Conservation (phyloP, 2,797 vertebrate genomes). For the Graptemys geographica region DNA sequence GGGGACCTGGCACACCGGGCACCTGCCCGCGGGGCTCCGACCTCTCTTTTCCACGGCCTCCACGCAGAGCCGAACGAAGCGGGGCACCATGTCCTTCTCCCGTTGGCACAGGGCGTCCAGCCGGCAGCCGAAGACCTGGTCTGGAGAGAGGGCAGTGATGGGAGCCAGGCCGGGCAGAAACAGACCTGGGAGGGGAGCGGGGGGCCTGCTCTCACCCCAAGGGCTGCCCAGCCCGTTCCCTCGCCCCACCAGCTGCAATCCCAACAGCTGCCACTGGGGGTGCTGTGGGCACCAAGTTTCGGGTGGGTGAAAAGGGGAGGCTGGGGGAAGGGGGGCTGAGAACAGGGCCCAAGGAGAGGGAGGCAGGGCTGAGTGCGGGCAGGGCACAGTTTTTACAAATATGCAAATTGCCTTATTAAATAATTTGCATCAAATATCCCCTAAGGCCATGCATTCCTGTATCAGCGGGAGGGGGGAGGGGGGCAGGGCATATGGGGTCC, state of each 20-base stretch:
- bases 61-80: slow-evolving; percentile 90
- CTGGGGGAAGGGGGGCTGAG: not conserved
- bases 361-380: not conserved
- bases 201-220: not conserved
- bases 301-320: fast-evolving
- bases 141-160: slow-evolving; percentile 72
- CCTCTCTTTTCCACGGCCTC: slow-evolving; percentile 92
- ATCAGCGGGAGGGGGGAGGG: not conserved
- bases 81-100: slow-evolving; percentile 88
- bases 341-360: not conserved
- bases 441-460: not conserved
- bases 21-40: slow-evolving; percentile 41
- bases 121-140: slow-evolving; percentile 94
- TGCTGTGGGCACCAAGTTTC: not conserved
- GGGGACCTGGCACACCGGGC: fast-evolving
- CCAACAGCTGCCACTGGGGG: not conserved
- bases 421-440: not conserved
- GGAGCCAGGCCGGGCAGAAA: not conserved
- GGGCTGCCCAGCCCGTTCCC: not conserved
- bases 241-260: not conserved
- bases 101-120: slow-evolving; percentile 92
- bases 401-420: not conserved
- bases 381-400: no score
- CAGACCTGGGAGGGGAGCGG: fast-evolving
- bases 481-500: not conserved